These are phyloP conservation scores for Zosterops japonicus DNA, from an alignment of 2,113 vertebrate species.

Conservation along the genomic window DNA sequence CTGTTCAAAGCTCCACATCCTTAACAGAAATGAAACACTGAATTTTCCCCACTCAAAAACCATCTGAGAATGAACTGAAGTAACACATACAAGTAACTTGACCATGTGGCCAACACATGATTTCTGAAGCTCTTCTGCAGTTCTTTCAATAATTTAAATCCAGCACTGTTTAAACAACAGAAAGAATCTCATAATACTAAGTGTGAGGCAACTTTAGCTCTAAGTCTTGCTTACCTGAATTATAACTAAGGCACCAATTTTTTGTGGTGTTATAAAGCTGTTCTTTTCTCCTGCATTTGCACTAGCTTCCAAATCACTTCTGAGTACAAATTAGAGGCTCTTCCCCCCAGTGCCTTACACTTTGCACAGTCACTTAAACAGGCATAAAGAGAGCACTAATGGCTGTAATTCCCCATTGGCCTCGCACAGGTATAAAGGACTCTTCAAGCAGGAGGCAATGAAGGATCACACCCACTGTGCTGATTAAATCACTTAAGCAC, in stretches of 20 bases:
- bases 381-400: constrained; percentile 6
- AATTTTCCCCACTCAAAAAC: neutral
- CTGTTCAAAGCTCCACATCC: neutral
- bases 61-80: neutral
- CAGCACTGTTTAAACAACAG: neutral
- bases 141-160: neutral
- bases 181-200: neutral
- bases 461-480: constrained; percentile 31
- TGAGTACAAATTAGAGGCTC: constrained; percentile 10
- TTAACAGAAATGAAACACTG: neutral
- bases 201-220: neutral
- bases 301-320: neutral
- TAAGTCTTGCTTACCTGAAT: neutral
- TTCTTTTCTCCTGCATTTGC: neutral
- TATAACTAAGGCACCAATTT: neutral
- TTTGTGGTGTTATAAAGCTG: neutral
- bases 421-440: neutral
- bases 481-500: constrained; percentile 25
- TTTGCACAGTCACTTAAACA: constrained; percentile 53
- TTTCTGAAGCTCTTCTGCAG: neutral
- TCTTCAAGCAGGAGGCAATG: neutral
- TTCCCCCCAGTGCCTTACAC: neutral
- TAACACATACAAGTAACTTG: neutral
- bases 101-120: neutral
- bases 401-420: constrained; percentile 4